Conservation (phyloP, 37 sponge, comb jelly and placozoan species). For the Beroe forskalii region DNA sequence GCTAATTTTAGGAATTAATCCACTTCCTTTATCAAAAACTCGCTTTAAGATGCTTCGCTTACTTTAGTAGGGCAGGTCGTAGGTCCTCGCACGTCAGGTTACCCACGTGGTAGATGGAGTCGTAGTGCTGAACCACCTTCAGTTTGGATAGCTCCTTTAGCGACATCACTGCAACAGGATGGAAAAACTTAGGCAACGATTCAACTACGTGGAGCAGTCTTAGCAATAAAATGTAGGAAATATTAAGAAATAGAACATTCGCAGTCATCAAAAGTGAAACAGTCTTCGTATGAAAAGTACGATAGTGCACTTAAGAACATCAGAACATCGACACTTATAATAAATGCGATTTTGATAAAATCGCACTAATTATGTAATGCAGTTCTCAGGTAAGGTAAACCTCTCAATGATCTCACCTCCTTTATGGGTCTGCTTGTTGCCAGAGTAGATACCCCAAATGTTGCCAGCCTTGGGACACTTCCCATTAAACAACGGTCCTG, state of each 20-base stretch:
- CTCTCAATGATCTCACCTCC: too few species aligned
- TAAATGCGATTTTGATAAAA: too few species aligned
- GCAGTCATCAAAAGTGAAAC: too few species aligned
- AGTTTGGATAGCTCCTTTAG: not conserved
- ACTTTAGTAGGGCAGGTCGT: slow-evolving; percentile 28
- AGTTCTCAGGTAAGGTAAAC: too few species aligned
- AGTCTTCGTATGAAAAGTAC: too few species aligned
- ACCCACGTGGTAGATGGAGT: slow-evolving; percentile 38
- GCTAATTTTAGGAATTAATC: too few species aligned
- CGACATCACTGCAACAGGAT: not conserved
- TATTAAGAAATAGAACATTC: too few species aligned
- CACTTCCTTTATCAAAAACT: too few species aligned
- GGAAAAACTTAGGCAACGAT: not conserved
- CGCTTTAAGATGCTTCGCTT: not conserved
- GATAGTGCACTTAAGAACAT: too few species aligned
- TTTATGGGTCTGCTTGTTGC: not conserved
- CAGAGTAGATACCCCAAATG: slow-evolving; percentile 35
- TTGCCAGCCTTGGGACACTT: not conserved
- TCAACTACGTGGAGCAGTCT: not conserved
- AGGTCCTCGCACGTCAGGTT: not conserved
- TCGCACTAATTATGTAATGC: too few species aligned
- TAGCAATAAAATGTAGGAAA: too few species aligned
- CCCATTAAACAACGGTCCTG: not conserved
- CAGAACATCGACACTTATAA: too few species aligned
- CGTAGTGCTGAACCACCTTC: not conserved